Conservation (phyloP, 2,888 invertebrate genomes). For the Harpalus rubripes region DNA sequence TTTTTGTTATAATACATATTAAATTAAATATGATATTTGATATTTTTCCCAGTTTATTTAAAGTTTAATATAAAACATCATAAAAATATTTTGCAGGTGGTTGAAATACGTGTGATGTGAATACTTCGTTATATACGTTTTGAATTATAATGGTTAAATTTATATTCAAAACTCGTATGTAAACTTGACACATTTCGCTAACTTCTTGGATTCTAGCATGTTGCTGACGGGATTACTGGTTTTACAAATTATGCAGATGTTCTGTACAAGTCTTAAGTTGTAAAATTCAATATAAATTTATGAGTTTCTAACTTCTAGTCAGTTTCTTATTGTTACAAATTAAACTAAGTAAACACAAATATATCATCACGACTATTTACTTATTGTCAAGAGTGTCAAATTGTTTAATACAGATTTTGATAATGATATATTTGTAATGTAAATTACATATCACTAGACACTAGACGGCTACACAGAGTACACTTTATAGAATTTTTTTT, state of each 20-base stretch:
- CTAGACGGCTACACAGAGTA: too few species aligned
- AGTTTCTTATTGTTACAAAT: too few species aligned
- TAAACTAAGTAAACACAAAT: too few species aligned
- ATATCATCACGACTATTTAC: too few species aligned
- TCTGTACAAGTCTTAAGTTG: not conserved
- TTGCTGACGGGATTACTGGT: not conserved
- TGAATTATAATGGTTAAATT: conserved; percentile 8
- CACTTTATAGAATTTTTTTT: too few species aligned
- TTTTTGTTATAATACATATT: not conserved
- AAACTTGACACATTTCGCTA: conserved; percentile 7
- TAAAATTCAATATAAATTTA: too few species aligned
- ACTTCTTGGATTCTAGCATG: conserved; percentile 2
- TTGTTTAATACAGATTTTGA: too few species aligned
- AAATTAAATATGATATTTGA: not conserved
- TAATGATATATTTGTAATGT: too few species aligned
- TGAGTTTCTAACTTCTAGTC: too few species aligned
- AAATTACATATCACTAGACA: too few species aligned
- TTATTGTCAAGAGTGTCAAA: too few species aligned
- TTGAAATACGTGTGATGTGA: not conserved
- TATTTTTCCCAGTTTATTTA: too few species aligned
- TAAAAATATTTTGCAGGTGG: not conserved
- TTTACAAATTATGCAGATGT: not conserved
- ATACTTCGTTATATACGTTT: not conserved
- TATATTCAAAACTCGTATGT: not conserved
- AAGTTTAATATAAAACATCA: not conserved